Percentiles rank a stretch among this genome's conserved stretches.
phyloP scores from a whole-genome alignment of 2,113 vertebrate species.

The Coreoperca whiteheadi region DNA sequence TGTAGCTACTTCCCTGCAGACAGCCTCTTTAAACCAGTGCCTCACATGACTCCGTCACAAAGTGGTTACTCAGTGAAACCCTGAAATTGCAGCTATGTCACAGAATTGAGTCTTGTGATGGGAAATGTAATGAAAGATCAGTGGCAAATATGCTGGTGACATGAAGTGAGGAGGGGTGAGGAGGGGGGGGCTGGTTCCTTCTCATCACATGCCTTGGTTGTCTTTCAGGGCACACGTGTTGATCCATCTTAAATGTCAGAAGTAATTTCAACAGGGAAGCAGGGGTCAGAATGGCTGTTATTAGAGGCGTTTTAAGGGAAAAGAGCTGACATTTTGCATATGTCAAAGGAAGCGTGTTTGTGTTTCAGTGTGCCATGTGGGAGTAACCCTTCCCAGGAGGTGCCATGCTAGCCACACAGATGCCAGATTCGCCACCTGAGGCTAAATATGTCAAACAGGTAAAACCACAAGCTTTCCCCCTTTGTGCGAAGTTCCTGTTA shows the following conservation, averaged over 20 bases:
- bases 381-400: constrained; percentile 65
- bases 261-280: background rate
- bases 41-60: constrained; percentile 65
- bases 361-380: constrained; percentile 85
- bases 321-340: background rate
- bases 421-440: constrained; percentile 80
- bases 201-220: constrained; percentile 36
- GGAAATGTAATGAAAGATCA: background rate
- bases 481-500: background rate
- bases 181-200: background rate
- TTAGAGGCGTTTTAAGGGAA: no score
- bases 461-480: constrained; percentile 19
- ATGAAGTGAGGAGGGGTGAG: constrained; percentile 1
- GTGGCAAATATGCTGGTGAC: background rate
- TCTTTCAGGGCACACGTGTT: background rate
- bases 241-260: background rate
- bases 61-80: constrained; percentile 40
- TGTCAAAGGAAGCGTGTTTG: background rate
- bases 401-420: constrained; percentile 90
- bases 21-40: constrained; percentile 33
- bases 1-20: constrained; percentile 62
- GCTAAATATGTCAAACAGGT: constrained; percentile 89
- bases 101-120: constrained; percentile 46
- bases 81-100: constrained; percentile 42
- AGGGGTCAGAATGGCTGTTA: background rate